Base-by-base conservation (phyloP, 2,888 invertebrate genomes). In the Rapana venosa region DNA sequence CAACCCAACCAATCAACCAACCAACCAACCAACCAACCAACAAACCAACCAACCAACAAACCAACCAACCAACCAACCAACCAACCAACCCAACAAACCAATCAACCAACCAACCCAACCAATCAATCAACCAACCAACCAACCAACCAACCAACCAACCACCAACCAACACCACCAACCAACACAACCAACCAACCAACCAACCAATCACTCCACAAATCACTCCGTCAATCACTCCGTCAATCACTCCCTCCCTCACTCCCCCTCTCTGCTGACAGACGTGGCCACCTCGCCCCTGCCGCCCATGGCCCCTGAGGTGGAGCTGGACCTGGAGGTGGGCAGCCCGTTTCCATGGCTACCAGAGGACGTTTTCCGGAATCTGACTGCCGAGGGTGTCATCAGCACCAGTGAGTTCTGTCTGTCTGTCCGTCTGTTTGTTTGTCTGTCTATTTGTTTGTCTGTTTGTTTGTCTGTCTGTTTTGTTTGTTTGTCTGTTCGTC, bases 311-410 rank as follows among this genome's bases (percentile, higher is more conserved):
- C 81, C 81, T 17, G 88, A 83, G n/a, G 35, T 88, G 83, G 79
- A 79, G 32, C 6, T 88, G 58, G 88, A 81, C 13, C 66, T 83
- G 32, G 88, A 88, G 32, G 88, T 88, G 58, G 88, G 88, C 5
- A 83, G 88, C 4, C 88, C 88, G 61, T 79, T 32, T 26, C 88
- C 88, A 61, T 88, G 88, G 88, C 61, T 88, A 36, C 88, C 88
- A 11, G 36, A 36, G 35, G 61, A 61, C 66, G 36, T 88, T 83
- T 88, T 66, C 61, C 81, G 30, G 81, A 88, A 88, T 81, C 81
- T 88, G 58, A 88, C 88, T n/a, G 32, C 35, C 36, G 26, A 20
- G 13, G 56, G 56, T 20, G 17, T 66, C 32, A 30, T 83, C 83
- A 77, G 77, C 17, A 88, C 88, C 81, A 88, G 88, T 88, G 20